Conservation (phyloP, 2,797 vertebrate species). For the Tenualosa thibaudeaui region DNA sequence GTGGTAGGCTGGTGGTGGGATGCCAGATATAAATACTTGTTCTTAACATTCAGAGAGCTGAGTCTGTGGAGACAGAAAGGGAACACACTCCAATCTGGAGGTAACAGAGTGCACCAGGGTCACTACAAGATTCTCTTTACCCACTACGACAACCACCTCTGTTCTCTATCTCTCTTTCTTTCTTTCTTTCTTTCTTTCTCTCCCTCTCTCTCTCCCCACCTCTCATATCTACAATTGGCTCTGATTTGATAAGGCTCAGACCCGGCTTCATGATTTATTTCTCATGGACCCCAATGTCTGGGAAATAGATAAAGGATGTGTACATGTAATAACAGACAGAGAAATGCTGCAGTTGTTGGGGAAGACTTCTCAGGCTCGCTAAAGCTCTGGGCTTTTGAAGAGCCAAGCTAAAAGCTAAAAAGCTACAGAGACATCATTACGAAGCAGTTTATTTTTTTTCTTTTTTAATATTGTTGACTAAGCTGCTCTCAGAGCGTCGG, state of each 20-base stretch:
- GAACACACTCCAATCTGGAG: neutral
- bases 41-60: neutral
- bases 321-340: neutral
- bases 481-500: neutral
- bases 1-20: neutral
- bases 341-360: neutral
- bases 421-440: neutral
- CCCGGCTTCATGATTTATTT: conserved; percentile 16
- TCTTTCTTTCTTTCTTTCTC: neutral
- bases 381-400: neutral
- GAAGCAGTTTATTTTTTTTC: neutral
- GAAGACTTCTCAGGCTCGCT: neutral
- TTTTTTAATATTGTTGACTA: neutral
- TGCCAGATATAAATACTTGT: neutral
- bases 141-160: neutral
- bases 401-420: neutral
- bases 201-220: neutral
- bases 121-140: neutral
- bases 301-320: conserved; percentile 18
- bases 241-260: neutral
- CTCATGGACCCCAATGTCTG: neutral
- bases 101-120: neutral
- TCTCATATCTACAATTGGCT: neutral
- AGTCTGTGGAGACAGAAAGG: neutral
- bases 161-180: neutral